phyloP scores from a whole-genome alignment of 2,888 invertebrate species.

The Priocnemis perturbator region DNA sequence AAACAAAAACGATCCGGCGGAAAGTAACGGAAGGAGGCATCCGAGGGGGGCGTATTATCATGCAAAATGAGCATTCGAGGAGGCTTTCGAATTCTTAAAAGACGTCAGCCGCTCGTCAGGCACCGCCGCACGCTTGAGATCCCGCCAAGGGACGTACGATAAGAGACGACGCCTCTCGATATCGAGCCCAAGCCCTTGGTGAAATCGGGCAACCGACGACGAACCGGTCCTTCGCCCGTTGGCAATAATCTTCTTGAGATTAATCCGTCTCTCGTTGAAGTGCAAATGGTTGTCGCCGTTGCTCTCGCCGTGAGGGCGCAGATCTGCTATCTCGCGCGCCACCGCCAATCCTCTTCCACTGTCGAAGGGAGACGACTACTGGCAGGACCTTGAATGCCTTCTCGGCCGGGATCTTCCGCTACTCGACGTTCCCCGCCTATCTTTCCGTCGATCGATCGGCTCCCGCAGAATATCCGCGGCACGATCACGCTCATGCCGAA shows the following conservation, averaged over 20 bases:
- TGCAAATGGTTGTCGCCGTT: conserved; percentile 45
- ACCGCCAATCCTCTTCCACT: neutral
- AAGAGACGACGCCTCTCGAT: too few relatives aligned
- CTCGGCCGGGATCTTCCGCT: neutral
- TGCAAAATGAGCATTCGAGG: too few relatives aligned
- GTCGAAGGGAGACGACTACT: neutral
- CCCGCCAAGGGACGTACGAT: too few relatives aligned
- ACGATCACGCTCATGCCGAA: too few relatives aligned
- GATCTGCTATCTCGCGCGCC: neutral
- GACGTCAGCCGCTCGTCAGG: too few relatives aligned
- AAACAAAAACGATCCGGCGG: too few relatives aligned
- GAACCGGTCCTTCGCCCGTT: conserved; percentile 50
- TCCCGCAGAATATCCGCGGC: conserved; percentile 7
- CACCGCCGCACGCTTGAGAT: too few relatives aligned
- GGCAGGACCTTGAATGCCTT: conserved; percentile 10
- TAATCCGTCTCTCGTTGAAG: conserved; percentile 58
- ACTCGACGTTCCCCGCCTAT: neutral
- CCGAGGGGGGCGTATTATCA: too few relatives aligned
- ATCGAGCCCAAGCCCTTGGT: too few relatives aligned
- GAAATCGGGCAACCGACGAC: conserved; percentile 10
- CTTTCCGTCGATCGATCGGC: conserved; percentile 12
- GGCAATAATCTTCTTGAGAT: conserved; percentile 45
- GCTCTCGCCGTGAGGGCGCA: neutral
- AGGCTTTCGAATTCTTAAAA: too few relatives aligned
- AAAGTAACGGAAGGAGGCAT: too few relatives aligned